A percentile compares a stretch with the other conserved stretches of the same genome.
Conservation (phyloP, 2,888 invertebrate genomes). For the Drosophila barbarae region DNA sequence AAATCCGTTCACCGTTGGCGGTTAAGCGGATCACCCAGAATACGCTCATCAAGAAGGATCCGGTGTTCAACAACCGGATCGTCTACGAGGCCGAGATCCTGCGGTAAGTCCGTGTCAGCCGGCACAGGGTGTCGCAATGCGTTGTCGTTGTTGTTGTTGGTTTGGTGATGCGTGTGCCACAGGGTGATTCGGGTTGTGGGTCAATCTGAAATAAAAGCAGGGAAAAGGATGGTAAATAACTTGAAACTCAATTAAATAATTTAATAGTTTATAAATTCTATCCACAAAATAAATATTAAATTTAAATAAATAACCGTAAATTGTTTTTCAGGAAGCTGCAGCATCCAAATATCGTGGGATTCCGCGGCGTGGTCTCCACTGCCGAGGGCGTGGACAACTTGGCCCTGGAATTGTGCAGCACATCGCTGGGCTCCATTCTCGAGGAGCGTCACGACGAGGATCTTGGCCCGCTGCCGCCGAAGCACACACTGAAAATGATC, state of each 20-base stretch:
- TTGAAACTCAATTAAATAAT: not conserved
- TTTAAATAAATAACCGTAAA: not conserved
- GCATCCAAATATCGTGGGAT: slow-evolving; percentile 92
- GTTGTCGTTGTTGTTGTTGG: not conserved
- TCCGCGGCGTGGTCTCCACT: slow-evolving; percentile 81
- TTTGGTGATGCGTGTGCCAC: slow-evolving; percentile 29
- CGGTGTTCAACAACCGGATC: slow-evolving; percentile 81
- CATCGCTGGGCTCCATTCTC: slow-evolving; percentile 87
- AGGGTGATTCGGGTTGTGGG: slow-evolving; percentile 15
- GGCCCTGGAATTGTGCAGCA: slow-evolving; percentile 89
- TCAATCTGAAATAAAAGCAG: not conserved
- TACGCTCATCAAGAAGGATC: slow-evolving; percentile 53
- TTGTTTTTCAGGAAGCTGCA: slow-evolving; percentile 80
- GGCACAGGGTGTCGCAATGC: slow-evolving; percentile 2
- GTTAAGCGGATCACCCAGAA: slow-evolving; percentile 86
- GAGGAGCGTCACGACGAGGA: slow-evolving; percentile 84
- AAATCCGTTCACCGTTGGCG: slow-evolving; percentile 91
- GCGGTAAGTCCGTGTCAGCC: slow-evolving; percentile 65
- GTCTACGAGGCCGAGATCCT: slow-evolving; percentile 87
- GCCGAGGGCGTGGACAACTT: slow-evolving; percentile 81
- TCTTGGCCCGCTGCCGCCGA: slow-evolving; percentile 83
- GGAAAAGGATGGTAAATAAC: not conserved
- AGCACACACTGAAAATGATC: slow-evolving; percentile 84
- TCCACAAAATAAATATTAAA: not conserved
- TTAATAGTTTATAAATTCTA: not conserved